phyloP scores from a whole-genome alignment of 2,113 vertebrate species.

The Notarius quadriscutis region DNA sequence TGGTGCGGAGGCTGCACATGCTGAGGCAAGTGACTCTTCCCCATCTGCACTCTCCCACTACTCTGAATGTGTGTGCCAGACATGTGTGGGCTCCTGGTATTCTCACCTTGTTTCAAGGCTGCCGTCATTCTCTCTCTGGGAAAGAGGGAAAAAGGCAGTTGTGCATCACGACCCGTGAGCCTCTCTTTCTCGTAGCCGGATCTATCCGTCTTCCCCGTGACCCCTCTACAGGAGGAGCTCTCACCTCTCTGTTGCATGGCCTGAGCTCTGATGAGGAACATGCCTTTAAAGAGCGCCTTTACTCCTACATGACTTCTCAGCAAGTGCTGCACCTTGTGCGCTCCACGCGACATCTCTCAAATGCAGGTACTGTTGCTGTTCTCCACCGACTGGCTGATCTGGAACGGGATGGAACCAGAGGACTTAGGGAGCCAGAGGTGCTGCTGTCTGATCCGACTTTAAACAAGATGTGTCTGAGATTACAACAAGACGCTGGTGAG shows the following conservation, averaged over 20 bases:
- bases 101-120: constrained; percentile 31
- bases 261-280: constrained; percentile 64
- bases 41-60: constrained; percentile 19
- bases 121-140: constrained; percentile 37
- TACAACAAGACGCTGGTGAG: constrained; percentile 71
- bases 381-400: constrained; percentile 83
- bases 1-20: constrained; percentile 55
- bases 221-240: constrained; percentile 29
- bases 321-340: constrained; percentile 77
- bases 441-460: constrained; percentile 74
- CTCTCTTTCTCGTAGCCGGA: constrained; percentile 59
- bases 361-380: constrained; percentile 72
- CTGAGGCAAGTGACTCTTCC: constrained; percentile 41
- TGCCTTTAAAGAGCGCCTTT: constrained; percentile 64
- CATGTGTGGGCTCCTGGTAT: constrained; percentile 40
- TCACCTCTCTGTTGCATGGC: constrained; percentile 55
- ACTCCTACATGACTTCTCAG: constrained; percentile 63
- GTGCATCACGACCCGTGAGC: constrained; percentile 61
- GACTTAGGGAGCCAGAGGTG: constrained; percentile 64
- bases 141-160: constrained; percentile 56
- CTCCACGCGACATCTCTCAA: constrained; percentile 69
- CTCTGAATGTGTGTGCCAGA: constrained; percentile 11
- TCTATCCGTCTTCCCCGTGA: constrained; percentile 61
- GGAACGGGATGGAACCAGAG: constrained; percentile 58
- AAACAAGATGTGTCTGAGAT: constrained; percentile 75